Conservation (phyloP, 2,113 vertebrate species). For the Solea solea region DNA sequence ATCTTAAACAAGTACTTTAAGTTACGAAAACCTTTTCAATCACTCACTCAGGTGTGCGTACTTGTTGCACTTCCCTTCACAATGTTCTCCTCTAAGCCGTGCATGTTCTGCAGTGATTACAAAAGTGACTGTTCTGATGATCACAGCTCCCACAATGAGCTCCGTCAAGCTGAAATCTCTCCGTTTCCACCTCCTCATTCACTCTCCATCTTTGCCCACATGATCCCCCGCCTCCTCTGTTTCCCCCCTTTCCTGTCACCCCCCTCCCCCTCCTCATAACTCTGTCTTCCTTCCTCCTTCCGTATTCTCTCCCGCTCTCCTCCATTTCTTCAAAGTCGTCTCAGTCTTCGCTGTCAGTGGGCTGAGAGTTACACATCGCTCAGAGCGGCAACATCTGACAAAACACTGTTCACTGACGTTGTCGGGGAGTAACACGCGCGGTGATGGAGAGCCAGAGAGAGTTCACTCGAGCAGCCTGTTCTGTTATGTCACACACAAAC, state of each 20-base stretch:
- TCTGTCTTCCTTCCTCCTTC: constrained; percentile 39
- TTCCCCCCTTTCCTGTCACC: constrained; percentile 24
- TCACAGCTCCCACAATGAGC: constrained; percentile 28
- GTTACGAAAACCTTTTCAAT: too few relatives aligned
- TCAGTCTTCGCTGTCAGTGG: constrained; percentile 54
- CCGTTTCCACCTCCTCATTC: not conserved
- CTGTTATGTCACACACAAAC: constrained; percentile 51
- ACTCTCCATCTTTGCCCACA: constrained; percentile 16
- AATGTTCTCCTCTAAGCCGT: too few relatives aligned
- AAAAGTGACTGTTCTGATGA: constrained; percentile 9
- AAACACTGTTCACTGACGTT: constrained; percentile 59
- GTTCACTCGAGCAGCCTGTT: constrained; percentile 65
- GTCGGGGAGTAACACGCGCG: constrained; percentile 44
- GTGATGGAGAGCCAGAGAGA: constrained; percentile 62
- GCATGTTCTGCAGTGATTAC: too few relatives aligned
- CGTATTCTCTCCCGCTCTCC: constrained; percentile 33
- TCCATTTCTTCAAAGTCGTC: constrained; percentile 65
- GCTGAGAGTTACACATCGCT: constrained; percentile 65
- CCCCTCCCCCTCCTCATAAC: constrained; percentile 32
- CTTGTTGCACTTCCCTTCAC: too few relatives aligned
- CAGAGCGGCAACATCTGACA: constrained; percentile 71
- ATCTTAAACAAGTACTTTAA: too few relatives aligned
- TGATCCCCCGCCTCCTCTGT: not conserved
- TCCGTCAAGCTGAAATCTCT: constrained; percentile 18
- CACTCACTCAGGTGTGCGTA: too few relatives aligned